Evolutionary conservation across 2,888 invertebrate genomes (phyloP).

Genomic region (Apoderus coryli): DNA sequence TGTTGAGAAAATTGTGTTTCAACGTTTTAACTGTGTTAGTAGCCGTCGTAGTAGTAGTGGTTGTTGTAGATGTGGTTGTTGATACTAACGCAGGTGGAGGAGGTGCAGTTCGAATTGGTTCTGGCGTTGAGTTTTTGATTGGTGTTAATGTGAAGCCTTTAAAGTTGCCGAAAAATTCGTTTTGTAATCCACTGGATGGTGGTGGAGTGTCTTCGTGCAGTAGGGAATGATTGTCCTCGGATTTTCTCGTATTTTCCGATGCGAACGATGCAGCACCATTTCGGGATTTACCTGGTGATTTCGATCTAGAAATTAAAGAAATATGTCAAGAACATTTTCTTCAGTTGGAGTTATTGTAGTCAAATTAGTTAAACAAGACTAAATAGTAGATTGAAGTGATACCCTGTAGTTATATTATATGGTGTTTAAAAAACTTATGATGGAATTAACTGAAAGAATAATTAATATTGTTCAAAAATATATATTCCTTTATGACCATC

Average conservation of each 20-base stretch:
- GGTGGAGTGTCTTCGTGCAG: constrained; percentile 30
- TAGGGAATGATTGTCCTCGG: constrained; percentile 57
- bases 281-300: constrained; percentile 27
- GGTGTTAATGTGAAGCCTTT: constrained; percentile 69
- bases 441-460: no score
- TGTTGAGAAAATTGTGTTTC: constrained; percentile 19
- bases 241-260: constrained; percentile 35
- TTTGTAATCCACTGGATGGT: constrained; percentile 22
- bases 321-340: no score
- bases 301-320: no score
- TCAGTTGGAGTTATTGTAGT: no score
- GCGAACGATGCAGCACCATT: constrained; percentile 30
- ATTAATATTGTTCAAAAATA: no score
- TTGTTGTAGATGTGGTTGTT: constrained; percentile 9
- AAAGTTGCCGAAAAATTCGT: constrained; percentile 71
- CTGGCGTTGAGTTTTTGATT: constrained; percentile 34
- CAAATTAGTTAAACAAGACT: no score
- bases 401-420: no score
- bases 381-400: no score
- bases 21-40: constrained; percentile 20
- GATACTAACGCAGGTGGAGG: constrained; percentile 39
- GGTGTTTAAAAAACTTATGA: no score
- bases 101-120: constrained; percentile 41
- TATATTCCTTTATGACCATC: no score
- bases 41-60: constrained; percentile 20